Evolutionary conservation across 2,888 invertebrate genomes (phyloP), one percentile per base, ranked within the genome.

Genomic region (Lasius fuliginosus): DNA sequence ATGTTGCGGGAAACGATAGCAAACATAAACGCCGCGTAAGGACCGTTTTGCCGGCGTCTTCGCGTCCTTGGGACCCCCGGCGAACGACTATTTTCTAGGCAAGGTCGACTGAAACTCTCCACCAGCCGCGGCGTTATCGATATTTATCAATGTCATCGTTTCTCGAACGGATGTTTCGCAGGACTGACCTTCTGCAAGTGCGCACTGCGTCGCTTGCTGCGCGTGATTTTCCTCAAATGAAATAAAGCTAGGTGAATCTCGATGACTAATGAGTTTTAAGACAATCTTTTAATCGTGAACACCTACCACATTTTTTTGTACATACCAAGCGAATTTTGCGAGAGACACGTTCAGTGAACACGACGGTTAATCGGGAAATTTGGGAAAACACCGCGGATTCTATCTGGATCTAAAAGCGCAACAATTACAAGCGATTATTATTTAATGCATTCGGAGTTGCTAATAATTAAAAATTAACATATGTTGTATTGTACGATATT

Each of bases 81-180:
- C 73, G 85, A 71, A 77, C 75, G 81, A 84, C 60, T 86, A 88
- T 89, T 89, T 89, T 86, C 84, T 83, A 75, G 60, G 73, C 85
- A 87, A 90, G 87, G 87, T 82, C 83, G 12, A 36, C 49, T 30
- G 23, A 73, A 76, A 85, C 82, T 85, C 73, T 58, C 36, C 30
- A n/a, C 79, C 49, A 75, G 36, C 64, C 23, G 40, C 46, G n/a
- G 42, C 42, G 36, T 85, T 89, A 84, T 83, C 86, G 83, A 30
- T 23, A 23, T 79, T 85, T 85, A 86, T 85, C 89, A 86, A 77
- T 85, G 87, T 53, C 85, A 83, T 71, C 62, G 53, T 75, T 75
- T 33, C n/a, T 4, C 49, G 62, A 56, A 15, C 64, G 58, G 42
- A 73, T 77, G 62, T 74, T 85, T 81, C 40, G 33, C 64, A 68